phyloP scores from a whole-genome alignment of 2,113 vertebrate genomes.

The Candoia aspera region DNA sequence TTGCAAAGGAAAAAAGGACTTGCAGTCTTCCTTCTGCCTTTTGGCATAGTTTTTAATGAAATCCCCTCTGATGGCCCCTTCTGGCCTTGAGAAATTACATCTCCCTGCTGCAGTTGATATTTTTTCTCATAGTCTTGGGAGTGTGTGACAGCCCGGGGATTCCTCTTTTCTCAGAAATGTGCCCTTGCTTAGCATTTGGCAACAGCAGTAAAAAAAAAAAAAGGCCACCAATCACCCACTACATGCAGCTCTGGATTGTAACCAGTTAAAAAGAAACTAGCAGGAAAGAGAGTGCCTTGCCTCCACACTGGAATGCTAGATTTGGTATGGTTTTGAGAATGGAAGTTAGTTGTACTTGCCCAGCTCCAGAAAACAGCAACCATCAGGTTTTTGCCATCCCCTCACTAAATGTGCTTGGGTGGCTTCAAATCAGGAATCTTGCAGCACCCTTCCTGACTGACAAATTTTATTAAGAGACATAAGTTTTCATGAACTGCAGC shows the following conservation, averaged over 20 bases:
- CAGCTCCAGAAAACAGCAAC: background rate
- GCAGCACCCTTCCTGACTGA: background rate
- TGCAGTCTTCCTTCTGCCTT: background rate
- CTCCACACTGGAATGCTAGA: background rate
- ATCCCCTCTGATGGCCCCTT: background rate
- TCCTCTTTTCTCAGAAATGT: background rate
- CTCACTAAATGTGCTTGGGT: background rate
- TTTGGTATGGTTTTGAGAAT: background rate
- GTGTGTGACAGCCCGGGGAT: background rate
- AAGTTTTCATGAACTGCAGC: no score
- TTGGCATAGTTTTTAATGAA: background rate
- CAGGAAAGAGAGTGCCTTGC: background rate
- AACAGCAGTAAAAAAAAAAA: background rate
- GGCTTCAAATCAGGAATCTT: background rate
- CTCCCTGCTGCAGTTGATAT: background rate
- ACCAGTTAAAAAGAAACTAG: slow-evolving; percentile 11
- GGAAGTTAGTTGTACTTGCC: background rate
- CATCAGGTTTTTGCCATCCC: background rate
- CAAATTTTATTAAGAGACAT: background rate
- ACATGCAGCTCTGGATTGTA: background rate
- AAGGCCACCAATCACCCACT: background rate
- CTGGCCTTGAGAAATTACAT: background rate
- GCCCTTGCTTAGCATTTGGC: background rate
- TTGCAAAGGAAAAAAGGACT: background rate
- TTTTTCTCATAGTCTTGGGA: background rate